phyloP scores from a whole-genome alignment of 2,113 vertebrate species.

The Donacobius atricapilla region DNA sequence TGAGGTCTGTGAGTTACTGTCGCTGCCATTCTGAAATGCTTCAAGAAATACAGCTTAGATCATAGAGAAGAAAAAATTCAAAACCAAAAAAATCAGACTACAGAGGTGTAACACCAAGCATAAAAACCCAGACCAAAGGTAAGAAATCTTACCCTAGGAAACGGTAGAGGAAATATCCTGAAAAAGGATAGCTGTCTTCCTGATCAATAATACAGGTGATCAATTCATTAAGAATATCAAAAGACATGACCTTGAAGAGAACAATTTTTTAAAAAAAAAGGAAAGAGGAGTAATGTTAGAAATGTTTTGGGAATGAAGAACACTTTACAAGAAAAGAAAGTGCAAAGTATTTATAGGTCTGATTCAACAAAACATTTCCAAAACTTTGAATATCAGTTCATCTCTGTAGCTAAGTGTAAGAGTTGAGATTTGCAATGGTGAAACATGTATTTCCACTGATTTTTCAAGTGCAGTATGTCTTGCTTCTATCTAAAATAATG shows the following conservation, averaged over 20 bases:
- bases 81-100: neutral
- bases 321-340: neutral
- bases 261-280: neutral
- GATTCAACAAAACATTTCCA: neutral
- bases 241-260: neutral
- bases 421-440: neutral
- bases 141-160: neutral
- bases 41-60: neutral
- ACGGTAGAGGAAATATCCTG: neutral
- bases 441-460: neutral
- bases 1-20: neutral
- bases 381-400: neutral
- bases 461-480: neutral
- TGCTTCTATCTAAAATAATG: neutral
- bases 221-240: neutral
- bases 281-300: rapidly evolving
- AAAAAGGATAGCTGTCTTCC: neutral
- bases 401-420: neutral
- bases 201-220: neutral
- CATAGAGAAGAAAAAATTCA: neutral
- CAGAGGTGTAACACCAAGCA: neutral
- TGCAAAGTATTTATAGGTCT: neutral
- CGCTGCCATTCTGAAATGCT: neutral
- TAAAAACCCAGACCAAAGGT: neutral
- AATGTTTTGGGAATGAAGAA: neutral